Conservation (phyloP, 2,113 vertebrate species). For the Zosterops lateralis region DNA sequence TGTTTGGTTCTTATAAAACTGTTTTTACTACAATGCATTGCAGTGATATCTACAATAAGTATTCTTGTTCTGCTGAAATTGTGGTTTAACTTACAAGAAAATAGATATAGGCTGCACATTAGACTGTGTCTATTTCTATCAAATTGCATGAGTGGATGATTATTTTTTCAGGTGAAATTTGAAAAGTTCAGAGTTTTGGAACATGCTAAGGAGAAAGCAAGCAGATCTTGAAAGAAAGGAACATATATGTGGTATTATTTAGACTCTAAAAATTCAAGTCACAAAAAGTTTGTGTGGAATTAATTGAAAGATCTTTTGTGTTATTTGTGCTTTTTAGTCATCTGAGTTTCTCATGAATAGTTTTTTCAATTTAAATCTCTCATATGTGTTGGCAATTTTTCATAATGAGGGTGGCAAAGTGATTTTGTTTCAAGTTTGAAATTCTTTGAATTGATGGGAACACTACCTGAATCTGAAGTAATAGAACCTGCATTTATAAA, state of each 20-base stretch:
- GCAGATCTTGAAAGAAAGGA: background rate
- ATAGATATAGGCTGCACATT: rapidly evolving
- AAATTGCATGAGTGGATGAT: background rate
- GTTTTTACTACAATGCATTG: background rate
- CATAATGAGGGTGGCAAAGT: background rate
- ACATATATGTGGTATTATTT: background rate
- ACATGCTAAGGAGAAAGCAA: background rate
- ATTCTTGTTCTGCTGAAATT: background rate
- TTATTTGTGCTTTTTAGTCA: background rate
- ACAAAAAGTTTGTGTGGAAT: background rate
- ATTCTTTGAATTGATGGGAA: background rate
- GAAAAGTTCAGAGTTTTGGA: background rate
- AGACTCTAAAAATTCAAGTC: background rate
- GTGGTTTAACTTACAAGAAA: background rate
- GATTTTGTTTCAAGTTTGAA: background rate
- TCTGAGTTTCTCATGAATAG: background rate
- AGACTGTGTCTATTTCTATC: background rate
- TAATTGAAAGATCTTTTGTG: background rate
- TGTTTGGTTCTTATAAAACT: background rate
- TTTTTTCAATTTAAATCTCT: background rate
- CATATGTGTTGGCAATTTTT: background rate
- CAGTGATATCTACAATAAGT: background rate
- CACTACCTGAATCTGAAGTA: background rate
- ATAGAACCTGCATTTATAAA: background rate
- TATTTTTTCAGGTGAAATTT: background rate